phyloP scores from a whole-genome alignment of 2,113 vertebrate species.

The Symphodus melops region DNA sequence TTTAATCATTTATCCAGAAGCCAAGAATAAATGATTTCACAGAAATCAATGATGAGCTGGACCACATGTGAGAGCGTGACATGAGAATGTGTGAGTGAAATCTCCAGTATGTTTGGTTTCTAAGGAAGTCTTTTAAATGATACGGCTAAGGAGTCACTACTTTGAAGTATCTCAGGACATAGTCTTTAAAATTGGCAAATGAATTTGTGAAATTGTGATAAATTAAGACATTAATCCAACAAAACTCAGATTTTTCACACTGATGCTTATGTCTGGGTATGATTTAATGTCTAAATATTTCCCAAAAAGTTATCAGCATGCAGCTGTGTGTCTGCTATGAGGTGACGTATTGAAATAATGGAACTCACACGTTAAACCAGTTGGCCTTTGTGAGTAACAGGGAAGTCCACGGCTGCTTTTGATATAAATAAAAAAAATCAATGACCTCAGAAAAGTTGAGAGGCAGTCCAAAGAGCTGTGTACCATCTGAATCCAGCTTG shows the following conservation, averaged over 20 bases:
- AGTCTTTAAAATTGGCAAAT: neutral
- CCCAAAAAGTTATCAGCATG: conserved; percentile 32
- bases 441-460: conserved; percentile 71
- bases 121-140: neutral
- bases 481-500: conserved; percentile 60
- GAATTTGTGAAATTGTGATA: neutral
- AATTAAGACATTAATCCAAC: neutral
- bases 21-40: neutral
- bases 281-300: conserved; percentile 50
- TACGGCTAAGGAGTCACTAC: too few relatives aligned
- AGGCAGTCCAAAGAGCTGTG: conserved; percentile 51
- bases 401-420: conserved; percentile 73
- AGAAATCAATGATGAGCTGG: neutral
- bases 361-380: conserved; percentile 48
- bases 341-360: conserved; percentile 59
- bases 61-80: neutral
- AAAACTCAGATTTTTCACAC: conserved; percentile 6
- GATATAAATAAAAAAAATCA: conserved; percentile 47
- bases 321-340: conserved; percentile 62
- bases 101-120: too few relatives aligned
- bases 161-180: too few relatives aligned
- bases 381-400: conserved; percentile 68
- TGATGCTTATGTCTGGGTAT: conserved; percentile 17
- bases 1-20: neutral
- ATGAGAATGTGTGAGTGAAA: neutral